These are phyloP conservation scores for Brachionus angularis DNA, from an alignment of 1,140 invertebrate genomes.

Conservation along the genomic window DNA sequence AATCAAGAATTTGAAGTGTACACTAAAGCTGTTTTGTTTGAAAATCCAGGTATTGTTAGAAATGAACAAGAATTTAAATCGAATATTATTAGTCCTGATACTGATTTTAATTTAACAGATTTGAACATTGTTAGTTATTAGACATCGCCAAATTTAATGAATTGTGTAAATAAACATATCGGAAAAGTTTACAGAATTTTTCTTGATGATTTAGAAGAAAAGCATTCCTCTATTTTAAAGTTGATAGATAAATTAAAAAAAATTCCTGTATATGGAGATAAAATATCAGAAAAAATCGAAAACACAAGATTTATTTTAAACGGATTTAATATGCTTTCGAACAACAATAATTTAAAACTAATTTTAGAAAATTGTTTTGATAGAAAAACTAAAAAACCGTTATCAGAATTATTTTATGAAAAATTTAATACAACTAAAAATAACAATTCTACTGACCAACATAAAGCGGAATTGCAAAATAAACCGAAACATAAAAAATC, in stretches of 20 bases:
- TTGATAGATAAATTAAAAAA: neutral
- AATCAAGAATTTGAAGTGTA: neutral
- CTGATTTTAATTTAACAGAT: neutral
- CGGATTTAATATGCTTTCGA: neutral
- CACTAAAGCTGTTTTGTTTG: slow-evolving; percentile 5
- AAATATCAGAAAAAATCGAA: neutral
- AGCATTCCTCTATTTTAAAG: neutral
- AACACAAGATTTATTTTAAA: neutral
- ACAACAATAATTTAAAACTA: neutral
- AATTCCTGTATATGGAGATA: neutral
- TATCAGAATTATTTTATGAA: no score
- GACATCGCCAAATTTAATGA: slow-evolving; percentile 6
- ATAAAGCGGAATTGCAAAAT: no score
- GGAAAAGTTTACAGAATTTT: neutral
- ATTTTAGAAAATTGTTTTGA: neutral
- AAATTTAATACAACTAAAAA: no score
- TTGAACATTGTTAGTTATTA: slow-evolving; percentile 8
- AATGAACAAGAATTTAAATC: neutral
- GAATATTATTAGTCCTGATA: neutral
- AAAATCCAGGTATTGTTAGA: slow-evolving; percentile 5
- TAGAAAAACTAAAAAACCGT: neutral
- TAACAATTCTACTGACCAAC: no score
- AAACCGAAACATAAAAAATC: no score
- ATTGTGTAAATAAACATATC: neutral
- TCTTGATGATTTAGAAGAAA: neutral